Conservation (phyloP, 1,140 invertebrate genomes). For the Hylaeus anthracinus region DNA sequence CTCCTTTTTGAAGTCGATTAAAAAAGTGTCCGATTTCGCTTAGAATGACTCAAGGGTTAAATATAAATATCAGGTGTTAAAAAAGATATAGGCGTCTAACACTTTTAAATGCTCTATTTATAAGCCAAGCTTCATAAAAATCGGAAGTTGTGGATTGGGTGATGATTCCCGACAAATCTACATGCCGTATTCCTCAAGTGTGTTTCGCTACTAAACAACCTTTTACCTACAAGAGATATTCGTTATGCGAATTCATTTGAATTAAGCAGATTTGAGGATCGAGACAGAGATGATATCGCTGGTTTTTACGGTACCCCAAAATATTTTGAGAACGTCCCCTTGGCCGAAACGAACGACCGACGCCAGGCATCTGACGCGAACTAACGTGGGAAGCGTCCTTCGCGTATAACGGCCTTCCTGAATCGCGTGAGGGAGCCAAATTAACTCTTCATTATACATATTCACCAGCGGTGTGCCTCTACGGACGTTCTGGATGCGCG, state of each 20-base stretch:
- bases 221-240: too few species aligned
- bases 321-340: constrained; percentile 2
- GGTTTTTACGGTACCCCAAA: constrained; percentile 3
- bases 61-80: too few species aligned
- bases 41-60: too few species aligned
- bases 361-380: constrained; percentile 53
- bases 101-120: too few species aligned
- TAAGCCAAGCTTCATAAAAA: too few species aligned
- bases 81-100: too few species aligned
- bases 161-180: too few species aligned
- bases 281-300: not conserved
- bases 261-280: not conserved
- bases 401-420: constrained; percentile 63
- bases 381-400: constrained; percentile 67
- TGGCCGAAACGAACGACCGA: constrained; percentile 23
- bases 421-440: constrained; percentile 64
- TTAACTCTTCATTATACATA: constrained; percentile 56
- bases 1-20: too few species aligned
- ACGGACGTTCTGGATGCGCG: constrained; percentile 34
- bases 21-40: too few species aligned
- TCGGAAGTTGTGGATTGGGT: too few species aligned
- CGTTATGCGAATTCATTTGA: not conserved
- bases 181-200: too few species aligned
- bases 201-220: too few species aligned
- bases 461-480: not conserved